These are phyloP conservation scores for Diplolepis rosae DNA, from an alignment of 2,888 invertebrate genomes.

Conservation along the genomic window DNA sequence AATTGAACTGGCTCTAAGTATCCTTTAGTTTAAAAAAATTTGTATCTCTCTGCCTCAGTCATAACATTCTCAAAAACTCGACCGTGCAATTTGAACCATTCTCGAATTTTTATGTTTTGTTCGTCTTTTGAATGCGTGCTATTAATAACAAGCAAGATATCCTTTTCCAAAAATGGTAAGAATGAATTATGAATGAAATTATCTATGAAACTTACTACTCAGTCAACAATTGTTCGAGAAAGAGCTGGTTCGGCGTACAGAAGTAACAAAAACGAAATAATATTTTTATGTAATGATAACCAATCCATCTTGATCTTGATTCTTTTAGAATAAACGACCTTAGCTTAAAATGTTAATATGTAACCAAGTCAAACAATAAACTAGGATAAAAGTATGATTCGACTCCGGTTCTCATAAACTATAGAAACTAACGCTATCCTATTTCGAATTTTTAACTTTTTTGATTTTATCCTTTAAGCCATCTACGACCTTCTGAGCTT, in stretches of 20 bases:
- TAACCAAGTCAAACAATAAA: too few relatives aligned
- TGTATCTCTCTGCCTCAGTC: conserved; percentile 31
- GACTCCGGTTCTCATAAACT: too few relatives aligned
- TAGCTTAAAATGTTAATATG: too few relatives aligned
- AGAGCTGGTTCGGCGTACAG: conserved; percentile 41
- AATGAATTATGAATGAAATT: conserved; percentile 33
- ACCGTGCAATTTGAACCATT: conserved; percentile 31
- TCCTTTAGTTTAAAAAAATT: conserved; percentile 22
- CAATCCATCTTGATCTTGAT: neutral
- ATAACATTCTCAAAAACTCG: conserved; percentile 35
- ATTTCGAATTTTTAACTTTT: neutral
- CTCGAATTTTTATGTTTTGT: conserved; percentile 33
- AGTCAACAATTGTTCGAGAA: conserved; percentile 39
- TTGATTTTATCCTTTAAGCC: neutral
- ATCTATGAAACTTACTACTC: conserved; percentile 34
- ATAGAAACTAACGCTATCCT: too few relatives aligned
- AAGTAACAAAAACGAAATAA: conserved; percentile 39
- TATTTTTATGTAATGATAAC: neutral
- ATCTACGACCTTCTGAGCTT: neutral
- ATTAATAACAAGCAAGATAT: conserved; percentile 33
- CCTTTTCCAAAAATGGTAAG: conserved; percentile 37
- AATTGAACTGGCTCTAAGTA: conserved; percentile 4
- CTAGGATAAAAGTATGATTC: too few relatives aligned
- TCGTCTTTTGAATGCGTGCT: conserved; percentile 31
- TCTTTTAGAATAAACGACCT: too few relatives aligned